A percentile compares a stretch with the other conserved stretches of the same genome.
Evolutionary conservation across 2,113 vertebrate species (phyloP).

Genomic region (Urocolius indicus): DNA sequence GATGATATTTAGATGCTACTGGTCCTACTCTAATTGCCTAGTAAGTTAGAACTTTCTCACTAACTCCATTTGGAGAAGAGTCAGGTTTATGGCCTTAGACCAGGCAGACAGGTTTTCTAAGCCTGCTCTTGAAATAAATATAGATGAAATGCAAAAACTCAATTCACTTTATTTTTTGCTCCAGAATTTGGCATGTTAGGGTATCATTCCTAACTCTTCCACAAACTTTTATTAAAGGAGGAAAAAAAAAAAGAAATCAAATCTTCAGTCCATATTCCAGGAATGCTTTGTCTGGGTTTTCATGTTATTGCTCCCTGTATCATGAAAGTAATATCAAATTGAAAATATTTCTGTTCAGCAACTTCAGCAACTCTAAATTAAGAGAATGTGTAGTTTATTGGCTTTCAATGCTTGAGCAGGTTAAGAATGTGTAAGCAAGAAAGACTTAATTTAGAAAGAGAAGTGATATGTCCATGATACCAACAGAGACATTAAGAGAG

Average conservation of each 20-base stretch:
- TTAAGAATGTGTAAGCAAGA: conserved; percentile 64
- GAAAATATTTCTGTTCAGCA: conserved; percentile 74
- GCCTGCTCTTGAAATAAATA: background rate
- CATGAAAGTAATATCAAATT: conserved; percentile 58
- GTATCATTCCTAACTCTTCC: background rate
- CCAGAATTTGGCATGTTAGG: background rate
- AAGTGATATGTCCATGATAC: conserved; percentile 33
- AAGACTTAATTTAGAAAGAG: conserved; percentile 50
- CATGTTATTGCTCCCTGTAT: conserved; percentile 27
- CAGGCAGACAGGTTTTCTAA: background rate
- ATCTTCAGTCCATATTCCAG: conserved; percentile 24
- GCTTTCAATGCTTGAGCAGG: conserved; percentile 65
- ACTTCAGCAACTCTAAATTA: conserved; percentile 66
- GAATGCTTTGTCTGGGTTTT: conserved; percentile 35
- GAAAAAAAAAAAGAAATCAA: background rate
- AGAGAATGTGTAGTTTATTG: conserved; percentile 38
- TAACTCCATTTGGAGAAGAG: background rate
- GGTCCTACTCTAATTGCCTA: background rate
- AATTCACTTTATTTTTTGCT: background rate
- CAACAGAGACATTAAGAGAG: conserved; percentile 55
- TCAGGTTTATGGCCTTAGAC: background rate
- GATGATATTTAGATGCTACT: background rate
- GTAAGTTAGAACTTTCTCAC: background rate
- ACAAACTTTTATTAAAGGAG: background rate
- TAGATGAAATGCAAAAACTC: background rate